Base-by-base conservation (phyloP, 2,113 vertebrate species). In the Thryonomys swinderianus region DNA sequence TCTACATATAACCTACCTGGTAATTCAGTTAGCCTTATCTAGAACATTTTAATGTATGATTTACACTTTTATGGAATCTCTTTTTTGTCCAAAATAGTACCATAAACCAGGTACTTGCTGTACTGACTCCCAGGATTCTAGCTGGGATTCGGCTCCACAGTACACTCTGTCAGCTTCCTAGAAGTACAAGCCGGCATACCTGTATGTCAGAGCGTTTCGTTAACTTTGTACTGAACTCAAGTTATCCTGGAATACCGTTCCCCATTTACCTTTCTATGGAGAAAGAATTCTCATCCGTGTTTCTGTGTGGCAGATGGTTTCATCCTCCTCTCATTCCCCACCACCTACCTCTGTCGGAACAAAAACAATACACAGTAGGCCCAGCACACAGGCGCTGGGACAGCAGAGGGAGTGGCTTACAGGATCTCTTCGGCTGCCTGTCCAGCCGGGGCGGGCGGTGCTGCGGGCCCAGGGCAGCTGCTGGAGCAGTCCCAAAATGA, bases 71-170 rank as follows among this genome's bases (percentile, higher is more conserved):
- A 61, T 79, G 62, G 64, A 71, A 42, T 90, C 57, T 95, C 48
- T 85, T 93, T 90, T 91, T 93, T 87, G 30, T 92, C 85, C 85
- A 91, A 51, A 89, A 71, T 92, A 95, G n/a, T 45, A 1, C 30
- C 30, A 89, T 45, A 85, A 85, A 62, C 82, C 11, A 3, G 21
- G 3, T 81, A 13, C 86, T 91, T 94, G 11, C 20, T 67, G 32
- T 45, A 32, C 12, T 69, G 71, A 81, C 37, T 78, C 40, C 1
- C 17, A 74, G 34, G 25, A 16, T 32, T 80, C n/a, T 69, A n/a
- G 42, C 21, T 86, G 2, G 86, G 20, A 61, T 25, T 95, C 90
- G 42, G 51, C 51, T 30, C 59, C 32, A 51, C 32, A 74, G 59
- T 32, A n/a, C 59, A 76, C 34, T 66, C 13, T 5, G 34, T 30